Evolutionary conservation across 2,113 vertebrate genomes (phyloP).

Genomic region (Promerops cafer): DNA sequence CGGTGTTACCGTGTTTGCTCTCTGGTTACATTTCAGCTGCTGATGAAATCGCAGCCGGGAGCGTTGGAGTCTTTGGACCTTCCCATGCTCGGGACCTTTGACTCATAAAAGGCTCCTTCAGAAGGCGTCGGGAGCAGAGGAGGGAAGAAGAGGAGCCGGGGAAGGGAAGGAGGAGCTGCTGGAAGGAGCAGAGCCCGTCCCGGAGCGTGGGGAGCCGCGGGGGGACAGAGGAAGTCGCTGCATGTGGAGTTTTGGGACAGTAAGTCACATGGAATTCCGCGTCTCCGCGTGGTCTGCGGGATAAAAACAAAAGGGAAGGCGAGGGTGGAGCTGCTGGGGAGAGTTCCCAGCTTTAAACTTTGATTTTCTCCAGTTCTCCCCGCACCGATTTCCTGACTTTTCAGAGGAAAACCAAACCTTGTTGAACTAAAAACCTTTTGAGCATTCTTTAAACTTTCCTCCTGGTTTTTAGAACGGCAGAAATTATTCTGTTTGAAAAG

Average conservation of each 20-base stretch:
- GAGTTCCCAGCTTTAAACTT: neutral
- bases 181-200: neutral
- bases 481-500: neutral
- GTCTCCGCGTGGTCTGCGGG: neutral
- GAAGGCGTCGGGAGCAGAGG: neutral
- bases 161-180: neutral
- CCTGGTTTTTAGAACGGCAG: neutral
- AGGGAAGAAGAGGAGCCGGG: neutral
- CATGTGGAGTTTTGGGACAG: conserved; percentile 66
- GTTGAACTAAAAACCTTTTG: too few species aligned
- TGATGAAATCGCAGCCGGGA: conserved; percentile 21
- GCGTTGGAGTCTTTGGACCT: conserved; percentile 8
- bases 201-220: neutral
- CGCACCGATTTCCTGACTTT: rapidly evolving
- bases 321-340: neutral
- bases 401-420: neutral
- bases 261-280: conserved; percentile 40
- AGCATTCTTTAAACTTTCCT: neutral
- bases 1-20: conserved; percentile 12
- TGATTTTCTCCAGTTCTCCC: rapidly evolving
- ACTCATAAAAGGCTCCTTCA: neutral
- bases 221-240: conserved; percentile 16
- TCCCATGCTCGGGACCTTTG: neutral
- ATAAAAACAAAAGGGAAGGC: conserved; percentile 11
- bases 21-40: conserved; percentile 18